phyloP scores from a whole-genome alignment of 2,797 vertebrate genomes.

The Crenichthys baileyi region DNA sequence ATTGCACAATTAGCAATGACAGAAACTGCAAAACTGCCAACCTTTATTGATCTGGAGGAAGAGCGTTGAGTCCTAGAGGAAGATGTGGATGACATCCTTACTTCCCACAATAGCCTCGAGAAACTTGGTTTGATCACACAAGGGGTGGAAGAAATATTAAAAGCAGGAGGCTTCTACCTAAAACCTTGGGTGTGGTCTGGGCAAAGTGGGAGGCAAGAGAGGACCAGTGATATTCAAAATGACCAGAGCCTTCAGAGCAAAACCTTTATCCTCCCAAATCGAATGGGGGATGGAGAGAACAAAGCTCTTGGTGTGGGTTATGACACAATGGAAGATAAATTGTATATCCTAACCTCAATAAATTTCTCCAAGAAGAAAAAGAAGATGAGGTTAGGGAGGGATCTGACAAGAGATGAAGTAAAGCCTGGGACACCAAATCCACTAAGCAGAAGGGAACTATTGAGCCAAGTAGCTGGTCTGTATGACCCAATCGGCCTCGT shows the following conservation, averaged over 20 bases:
- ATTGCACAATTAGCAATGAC: slow-evolving; percentile 18
- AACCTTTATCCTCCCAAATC: not conserved
- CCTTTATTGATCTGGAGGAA: not conserved
- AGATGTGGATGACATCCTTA: slow-evolving; percentile 21
- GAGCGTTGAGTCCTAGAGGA: not conserved
- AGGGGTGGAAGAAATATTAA: not conserved
- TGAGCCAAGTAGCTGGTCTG: not conserved
- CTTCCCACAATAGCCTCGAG: not conserved
- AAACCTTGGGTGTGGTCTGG: slow-evolving; percentile 12
- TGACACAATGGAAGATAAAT: not conserved
- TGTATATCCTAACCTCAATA: not conserved
- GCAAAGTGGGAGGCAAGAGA: slow-evolving; percentile 20
- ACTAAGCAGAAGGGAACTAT: not conserved
- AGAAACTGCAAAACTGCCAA: not conserved
- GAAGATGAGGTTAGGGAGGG: not conserved
- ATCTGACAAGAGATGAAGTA: not conserved
- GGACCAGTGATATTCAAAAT: rapidly evolving
- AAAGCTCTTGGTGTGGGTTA: not conserved
- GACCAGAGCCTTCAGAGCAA: not conserved
- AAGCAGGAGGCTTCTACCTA: slow-evolving; percentile 2
- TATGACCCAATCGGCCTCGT: not conserved
- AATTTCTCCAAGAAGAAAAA: not conserved
- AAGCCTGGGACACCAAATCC: not conserved
- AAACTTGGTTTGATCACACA: not conserved
- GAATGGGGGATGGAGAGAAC: not conserved